Percentiles rank a stretch among this genome's conserved stretches.
These are phyloP conservation scores for Clavelina lepadiformis DNA, from an alignment of 23 tunicate genomes.

Conservation along the genomic window DNA sequence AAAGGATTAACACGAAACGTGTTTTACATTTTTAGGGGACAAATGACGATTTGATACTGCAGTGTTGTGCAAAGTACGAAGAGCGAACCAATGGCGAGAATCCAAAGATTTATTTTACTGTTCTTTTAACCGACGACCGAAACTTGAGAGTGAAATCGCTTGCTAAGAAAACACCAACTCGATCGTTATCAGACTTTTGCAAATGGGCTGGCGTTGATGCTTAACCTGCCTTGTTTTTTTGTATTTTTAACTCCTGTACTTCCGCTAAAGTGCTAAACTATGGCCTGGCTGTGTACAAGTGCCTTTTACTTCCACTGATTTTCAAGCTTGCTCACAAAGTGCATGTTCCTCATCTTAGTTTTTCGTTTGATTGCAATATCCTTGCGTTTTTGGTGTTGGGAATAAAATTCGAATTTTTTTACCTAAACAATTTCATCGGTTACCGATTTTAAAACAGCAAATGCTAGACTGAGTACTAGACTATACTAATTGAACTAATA, in stretches of 20 bases:
- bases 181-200: slow-evolving; percentile 52
- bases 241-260: background rate
- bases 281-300: too few relatives aligned
- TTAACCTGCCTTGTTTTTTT: background rate
- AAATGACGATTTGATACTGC: slow-evolving; percentile 79
- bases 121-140: slow-evolving; percentile 78
- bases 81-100: background rate
- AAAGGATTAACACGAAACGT: background rate
- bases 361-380: too few relatives aligned
- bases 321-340: too few relatives aligned
- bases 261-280: too few relatives aligned
- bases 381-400: too few relatives aligned
- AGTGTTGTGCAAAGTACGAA: slow-evolving; percentile 37
- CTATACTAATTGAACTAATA: too few relatives aligned
- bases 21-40: slow-evolving; percentile 21
- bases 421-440: too few relatives aligned
- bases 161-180: slow-evolving; percentile 46
- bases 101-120: slow-evolving; percentile 9
- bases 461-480: too few relatives aligned
- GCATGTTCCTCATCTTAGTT: too few relatives aligned
- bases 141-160: slow-evolving; percentile 74
- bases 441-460: too few relatives aligned
- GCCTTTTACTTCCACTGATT: too few relatives aligned
- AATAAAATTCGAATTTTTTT: too few relatives aligned
- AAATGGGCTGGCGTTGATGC: slow-evolving; percentile 34